Percentiles rank a stretch among this genome's conserved stretches.
Evolutionary conservation across 1,140 invertebrate genomes (phyloP).

Genomic region (Calliphora vicina): DNA sequence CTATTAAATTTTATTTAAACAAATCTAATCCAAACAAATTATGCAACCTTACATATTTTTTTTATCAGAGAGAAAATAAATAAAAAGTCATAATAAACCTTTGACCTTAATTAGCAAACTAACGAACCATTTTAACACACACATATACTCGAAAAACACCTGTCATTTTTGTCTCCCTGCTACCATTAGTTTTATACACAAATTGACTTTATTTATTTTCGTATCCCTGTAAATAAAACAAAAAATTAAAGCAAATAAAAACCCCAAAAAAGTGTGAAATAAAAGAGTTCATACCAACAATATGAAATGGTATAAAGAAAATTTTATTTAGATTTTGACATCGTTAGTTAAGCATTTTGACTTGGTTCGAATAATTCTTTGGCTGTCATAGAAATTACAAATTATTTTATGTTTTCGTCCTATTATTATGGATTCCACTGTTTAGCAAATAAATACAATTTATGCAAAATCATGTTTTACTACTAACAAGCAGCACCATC

Average conservation of each 20-base stretch:
- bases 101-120: slow-evolving; percentile 1
- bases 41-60: background rate
- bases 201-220: background rate
- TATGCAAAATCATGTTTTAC: slow-evolving; percentile 10
- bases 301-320: too few species aligned
- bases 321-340: too few species aligned
- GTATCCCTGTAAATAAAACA: background rate
- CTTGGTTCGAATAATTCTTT: too few species aligned
- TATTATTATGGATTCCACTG: background rate
- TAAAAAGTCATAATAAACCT: background rate
- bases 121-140: slow-evolving; percentile 3
- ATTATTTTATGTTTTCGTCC: too few species aligned
- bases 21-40: background rate
- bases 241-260: background rate
- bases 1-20: background rate
- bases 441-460: background rate
- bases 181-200: background rate
- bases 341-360: too few species aligned
- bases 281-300: too few species aligned
- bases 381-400: too few species aligned
- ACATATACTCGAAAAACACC: background rate
- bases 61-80: background rate
- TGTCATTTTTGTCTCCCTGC: background rate
- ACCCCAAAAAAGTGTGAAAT: background rate
- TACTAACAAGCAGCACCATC: background rate